Conservation (phyloP, 2,113 vertebrate species). For the Strix aluco region DNA sequence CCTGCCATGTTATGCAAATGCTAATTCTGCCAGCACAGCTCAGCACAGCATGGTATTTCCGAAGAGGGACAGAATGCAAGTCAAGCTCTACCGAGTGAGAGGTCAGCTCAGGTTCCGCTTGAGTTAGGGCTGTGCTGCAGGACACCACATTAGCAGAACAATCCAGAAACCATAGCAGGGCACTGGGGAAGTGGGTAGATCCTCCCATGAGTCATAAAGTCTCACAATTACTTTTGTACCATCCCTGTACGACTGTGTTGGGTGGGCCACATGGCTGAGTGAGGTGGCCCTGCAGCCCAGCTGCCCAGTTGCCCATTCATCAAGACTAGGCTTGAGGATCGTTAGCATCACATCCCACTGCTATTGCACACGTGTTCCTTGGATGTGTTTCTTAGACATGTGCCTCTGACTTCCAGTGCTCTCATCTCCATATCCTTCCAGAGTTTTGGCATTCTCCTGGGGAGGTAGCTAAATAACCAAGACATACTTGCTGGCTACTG, state of each 20-base stretch:
- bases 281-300: background rate
- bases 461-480: background rate
- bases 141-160: background rate
- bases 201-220: background rate
- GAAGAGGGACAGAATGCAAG: background rate
- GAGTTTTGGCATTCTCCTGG: background rate
- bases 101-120: background rate
- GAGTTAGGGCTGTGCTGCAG: background rate
- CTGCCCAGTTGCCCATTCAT: background rate
- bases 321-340: background rate
- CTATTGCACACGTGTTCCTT: background rate
- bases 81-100: background rate
- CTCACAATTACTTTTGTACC: background rate
- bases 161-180: background rate
- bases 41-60: background rate
- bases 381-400: rapidly evolving
- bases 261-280: rapidly evolving
- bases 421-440: background rate
- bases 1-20: background rate
- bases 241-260: background rate
- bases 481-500: background rate
- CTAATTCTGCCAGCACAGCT: background rate
- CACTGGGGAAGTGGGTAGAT: background rate
- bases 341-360: background rate
- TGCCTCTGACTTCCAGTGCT: background rate